Evolutionary conservation across 2,113 vertebrate species (phyloP).

Genomic region (Rattus norvegicus): GRCr8 NC_086034.1:28985001-28985500

Average conservation of each 20-base stretch:
- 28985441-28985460: not conserved
- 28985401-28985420: not conserved
- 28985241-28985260: not conserved
- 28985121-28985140: not conserved
- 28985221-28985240: no score
- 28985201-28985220: not conserved
- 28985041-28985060: not conserved
- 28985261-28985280: no score
- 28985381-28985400: not conserved
- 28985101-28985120: not conserved
- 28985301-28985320: not conserved
- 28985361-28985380: not conserved
- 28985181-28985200: not conserved
- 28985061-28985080: not conserved
- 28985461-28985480: not conserved
- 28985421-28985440: not conserved
- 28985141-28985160: not conserved
- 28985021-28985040: not conserved
- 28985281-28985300: not conserved
- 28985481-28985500: not conserved
- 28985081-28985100: not conserved
- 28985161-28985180: not conserved
- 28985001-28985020: not conserved
- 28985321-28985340: not conserved
- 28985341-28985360: not conserved